Conservation (phyloP, 2,113 vertebrate species). For the Poecilia latipinna region DNA sequence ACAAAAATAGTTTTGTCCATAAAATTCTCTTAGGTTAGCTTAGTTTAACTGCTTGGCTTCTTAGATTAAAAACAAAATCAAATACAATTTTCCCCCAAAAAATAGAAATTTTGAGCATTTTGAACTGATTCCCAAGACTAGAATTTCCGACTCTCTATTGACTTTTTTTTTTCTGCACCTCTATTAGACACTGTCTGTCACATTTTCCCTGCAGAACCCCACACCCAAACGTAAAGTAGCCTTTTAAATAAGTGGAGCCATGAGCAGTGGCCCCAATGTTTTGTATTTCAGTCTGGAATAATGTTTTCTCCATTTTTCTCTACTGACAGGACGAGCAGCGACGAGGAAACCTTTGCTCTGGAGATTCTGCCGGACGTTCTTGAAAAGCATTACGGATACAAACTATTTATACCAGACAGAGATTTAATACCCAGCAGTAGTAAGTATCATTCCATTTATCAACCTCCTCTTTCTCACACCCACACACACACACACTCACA, state of each 20-base stretch:
- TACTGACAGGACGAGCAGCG: constrained; percentile 86
- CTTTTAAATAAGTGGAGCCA: background rate
- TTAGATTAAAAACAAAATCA: no score
- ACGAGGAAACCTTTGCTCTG: constrained; percentile 97
- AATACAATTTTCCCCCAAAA: no score
- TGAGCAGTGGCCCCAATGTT: background rate
- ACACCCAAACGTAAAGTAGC: background rate
- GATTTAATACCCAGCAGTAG: constrained; percentile 98
- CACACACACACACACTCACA: constrained; percentile 3
- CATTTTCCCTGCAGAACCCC: background rate
- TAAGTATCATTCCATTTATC: constrained; percentile 79
- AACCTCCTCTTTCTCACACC: background rate
- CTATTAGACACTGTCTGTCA: background rate
- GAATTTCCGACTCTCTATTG: no score
- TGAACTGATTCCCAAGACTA: no score
- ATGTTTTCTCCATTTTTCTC: background rate
- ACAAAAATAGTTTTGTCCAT: no score
- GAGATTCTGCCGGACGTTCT: constrained; percentile 97
- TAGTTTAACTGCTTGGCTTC: no score
- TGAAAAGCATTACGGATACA: constrained; percentile 98
- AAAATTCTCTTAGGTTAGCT: no score
- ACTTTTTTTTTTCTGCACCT: no score
- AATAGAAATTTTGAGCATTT: no score
- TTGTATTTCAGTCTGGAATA: background rate
- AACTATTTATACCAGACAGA: constrained; percentile 96